These are phyloP conservation scores for Halcyon badia DNA, from an alignment of 2,797 vertebrate species.

Conservation along the genomic window DNA sequence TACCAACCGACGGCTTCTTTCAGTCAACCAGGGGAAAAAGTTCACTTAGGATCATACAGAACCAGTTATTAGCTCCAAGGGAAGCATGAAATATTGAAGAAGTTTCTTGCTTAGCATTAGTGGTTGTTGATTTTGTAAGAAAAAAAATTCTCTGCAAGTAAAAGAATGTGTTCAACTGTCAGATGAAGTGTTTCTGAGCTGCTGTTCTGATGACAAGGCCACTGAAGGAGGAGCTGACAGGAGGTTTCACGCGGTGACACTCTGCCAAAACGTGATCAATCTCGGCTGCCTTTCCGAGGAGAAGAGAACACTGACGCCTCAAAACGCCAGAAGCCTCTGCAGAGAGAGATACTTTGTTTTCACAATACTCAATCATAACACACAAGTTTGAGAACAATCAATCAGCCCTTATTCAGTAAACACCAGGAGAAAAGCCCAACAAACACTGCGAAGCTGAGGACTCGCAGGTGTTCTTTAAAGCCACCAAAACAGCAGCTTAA, in stretches of 20 bases:
- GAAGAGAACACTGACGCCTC: rapidly evolving
- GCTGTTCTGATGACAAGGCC: rapidly evolving
- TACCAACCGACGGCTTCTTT: neutral
- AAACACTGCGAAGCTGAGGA: rapidly evolving
- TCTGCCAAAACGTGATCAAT: rapidly evolving
- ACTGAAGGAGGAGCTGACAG: neutral
- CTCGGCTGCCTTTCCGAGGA: neutral
- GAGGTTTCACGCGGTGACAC: rapidly evolving
- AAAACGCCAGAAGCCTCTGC: neutral
- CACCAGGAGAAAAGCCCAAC: neutral
- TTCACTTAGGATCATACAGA: too few species aligned
- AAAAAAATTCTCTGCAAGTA: rapidly evolving
- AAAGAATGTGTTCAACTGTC: rapidly evolving
- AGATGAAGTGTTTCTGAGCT: neutral
- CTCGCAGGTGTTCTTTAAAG: neutral
- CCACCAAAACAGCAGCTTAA: neutral
- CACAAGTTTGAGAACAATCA: neutral
- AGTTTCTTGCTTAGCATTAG: neutral
- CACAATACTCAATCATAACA: neutral
- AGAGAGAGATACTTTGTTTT: neutral
- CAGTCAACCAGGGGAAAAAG: neutral
- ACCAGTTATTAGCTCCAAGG: neutral
- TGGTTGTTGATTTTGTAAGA: neutral
- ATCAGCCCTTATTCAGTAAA: too few species aligned
- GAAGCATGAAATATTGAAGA: neutral